Evolutionary conservation across 37 sponge, comb jelly and placozoan species (phyloP), one percentile per base, ranked within the genome.

Genomic region (Crambe crambe): DNA sequence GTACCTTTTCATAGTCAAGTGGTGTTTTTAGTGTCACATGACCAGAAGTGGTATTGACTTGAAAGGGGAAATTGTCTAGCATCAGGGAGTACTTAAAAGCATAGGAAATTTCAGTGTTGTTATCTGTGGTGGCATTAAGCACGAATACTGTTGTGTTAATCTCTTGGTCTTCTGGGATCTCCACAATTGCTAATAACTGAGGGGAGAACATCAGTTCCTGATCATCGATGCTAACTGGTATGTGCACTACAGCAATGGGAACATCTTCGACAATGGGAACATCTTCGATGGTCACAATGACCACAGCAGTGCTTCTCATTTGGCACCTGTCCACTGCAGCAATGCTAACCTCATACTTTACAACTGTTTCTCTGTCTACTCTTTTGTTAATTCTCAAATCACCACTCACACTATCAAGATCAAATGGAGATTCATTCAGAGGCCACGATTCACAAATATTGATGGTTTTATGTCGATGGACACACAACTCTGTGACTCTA

Each of bases 191-290:
- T 20, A 56, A n/a, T n/a, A n/a, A n/a, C n/a, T n/a, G 54, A 17
- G 66, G 40, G 21, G 60, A 21, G 23, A 67, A 17, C 41, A 93
- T 86, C 6, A 54, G 25, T 36, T 89, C 87, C 0, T 70, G 30
- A 20, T 86, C 78, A 64, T 93, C 94, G 54, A 89, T 93, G 34
- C 76, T 42, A 0, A 71, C 75, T 34, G 61, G 73, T 42, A 42
- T 37, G 15, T 37, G 27, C 73, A 72, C 79, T 6, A 21, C 32
- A 34, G 58, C n/a, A 22, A 20, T 59, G n/a, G 21, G 30, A 30
- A 9, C 0, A 1, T 56, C 65, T n/a, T 26, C 4, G 38, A 58
- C 5, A 6, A 47, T 4, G 29, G 20, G 27, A 37, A 93, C 38
- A 6, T 64, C 59, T 0, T 68, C 81, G n/a, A 92, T 62, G 10